Conservation (phyloP, 2,113 vertebrate genomes). For the Stomatorhinus ivindoensis region DNA sequence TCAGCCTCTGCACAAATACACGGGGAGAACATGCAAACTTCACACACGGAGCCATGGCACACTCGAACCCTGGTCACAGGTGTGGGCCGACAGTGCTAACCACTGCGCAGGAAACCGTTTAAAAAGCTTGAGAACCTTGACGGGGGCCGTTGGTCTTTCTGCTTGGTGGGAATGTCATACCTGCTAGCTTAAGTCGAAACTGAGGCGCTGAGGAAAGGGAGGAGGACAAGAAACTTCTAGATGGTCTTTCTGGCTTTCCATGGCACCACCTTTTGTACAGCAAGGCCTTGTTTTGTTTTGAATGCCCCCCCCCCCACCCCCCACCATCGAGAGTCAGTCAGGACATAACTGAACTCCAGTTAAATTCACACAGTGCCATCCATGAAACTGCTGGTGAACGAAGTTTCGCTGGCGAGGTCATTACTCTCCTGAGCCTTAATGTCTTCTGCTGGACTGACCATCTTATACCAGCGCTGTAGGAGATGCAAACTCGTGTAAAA, state of each 20-base stretch:
- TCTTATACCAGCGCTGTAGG: slow-evolving; percentile 68
- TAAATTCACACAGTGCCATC: slow-evolving; percentile 54
- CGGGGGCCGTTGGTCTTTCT: not conserved
- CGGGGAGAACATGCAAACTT: not conserved
- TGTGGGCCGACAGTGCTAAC: too few relatives aligned
- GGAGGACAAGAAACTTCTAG: not conserved
- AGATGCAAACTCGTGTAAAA: slow-evolving; percentile 27
- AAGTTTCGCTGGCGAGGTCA: slow-evolving; percentile 43
- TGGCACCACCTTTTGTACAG: not conserved
- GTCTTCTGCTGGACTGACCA: slow-evolving; percentile 63
- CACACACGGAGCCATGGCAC: not conserved
- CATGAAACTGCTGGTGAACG: slow-evolving; percentile 48
- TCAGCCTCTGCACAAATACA: not conserved
- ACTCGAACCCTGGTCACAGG: not conserved
- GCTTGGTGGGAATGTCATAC: not conserved
- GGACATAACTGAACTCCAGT: not conserved
- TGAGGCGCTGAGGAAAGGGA: not conserved
- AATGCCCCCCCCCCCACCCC: not conserved
- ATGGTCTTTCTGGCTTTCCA: not conserved
- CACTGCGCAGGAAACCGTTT: not conserved
- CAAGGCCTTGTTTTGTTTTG: not conserved
- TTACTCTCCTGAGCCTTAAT: slow-evolving; percentile 46
- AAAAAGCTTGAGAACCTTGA: not conserved
- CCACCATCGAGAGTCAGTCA: not conserved
- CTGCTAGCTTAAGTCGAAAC: not conserved